phyloP scores from a whole-genome alignment of 2,888 invertebrate genomes.

The Acleris sparsana region DNA sequence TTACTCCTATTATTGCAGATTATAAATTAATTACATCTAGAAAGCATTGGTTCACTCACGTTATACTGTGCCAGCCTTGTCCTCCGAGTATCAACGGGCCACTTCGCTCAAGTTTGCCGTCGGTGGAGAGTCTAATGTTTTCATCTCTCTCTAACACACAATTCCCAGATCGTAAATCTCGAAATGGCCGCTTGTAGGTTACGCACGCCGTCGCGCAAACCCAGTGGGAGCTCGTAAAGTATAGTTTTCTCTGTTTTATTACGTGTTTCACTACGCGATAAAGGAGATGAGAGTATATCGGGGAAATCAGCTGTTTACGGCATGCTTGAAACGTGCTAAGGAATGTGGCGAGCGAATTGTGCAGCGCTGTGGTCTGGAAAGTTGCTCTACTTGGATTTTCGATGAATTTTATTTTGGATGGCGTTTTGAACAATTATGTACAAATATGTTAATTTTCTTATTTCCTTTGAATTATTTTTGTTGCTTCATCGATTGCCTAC shows the following conservation, averaged over 20 bases:
- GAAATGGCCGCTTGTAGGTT: conserved; percentile 85
- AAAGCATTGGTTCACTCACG: conserved; percentile 48
- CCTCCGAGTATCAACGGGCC: conserved; percentile 70
- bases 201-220: conserved; percentile 82
- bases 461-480: neutral
- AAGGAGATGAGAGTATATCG: conserved; percentile 79
- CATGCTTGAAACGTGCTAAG: conserved; percentile 82
- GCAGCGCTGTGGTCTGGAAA: conserved; percentile 57
- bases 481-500: neutral
- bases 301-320: conserved; percentile 83
- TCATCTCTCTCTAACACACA: conserved; percentile 82
- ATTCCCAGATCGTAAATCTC: conserved; percentile 85
- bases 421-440: neutral
- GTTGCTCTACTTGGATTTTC: conserved; percentile 65
- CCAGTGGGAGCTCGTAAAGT: conserved; percentile 79
- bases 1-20: too few relatives aligned
- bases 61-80: conserved; percentile 68
- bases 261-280: conserved; percentile 77
- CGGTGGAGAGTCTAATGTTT: conserved; percentile 78
- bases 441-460: neutral
- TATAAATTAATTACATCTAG: neutral
- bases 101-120: conserved; percentile 70
- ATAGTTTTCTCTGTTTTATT: conserved; percentile 84
- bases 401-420: conserved; percentile 26
- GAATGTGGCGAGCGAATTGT: conserved; percentile 82